Evolutionary conservation across 2,113 vertebrate species (phyloP).

Genomic region (Genyomyrus donnyi): DNA sequence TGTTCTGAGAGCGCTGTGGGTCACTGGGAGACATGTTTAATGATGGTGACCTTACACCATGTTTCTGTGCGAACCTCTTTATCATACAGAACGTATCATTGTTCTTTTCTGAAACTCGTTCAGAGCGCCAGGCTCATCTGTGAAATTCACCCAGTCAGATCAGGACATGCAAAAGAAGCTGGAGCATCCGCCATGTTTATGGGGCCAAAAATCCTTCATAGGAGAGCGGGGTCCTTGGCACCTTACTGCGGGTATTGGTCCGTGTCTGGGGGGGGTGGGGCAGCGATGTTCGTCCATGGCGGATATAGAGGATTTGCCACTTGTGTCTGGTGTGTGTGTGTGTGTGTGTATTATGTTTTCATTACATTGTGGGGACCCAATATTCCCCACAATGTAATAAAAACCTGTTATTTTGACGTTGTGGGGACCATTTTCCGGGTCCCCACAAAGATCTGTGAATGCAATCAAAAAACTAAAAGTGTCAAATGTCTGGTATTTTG

Average conservation of each 20-base stretch:
- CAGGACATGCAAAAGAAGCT: neutral
- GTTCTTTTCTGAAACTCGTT: neutral
- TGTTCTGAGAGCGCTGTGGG: neutral
- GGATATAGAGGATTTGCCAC: neutral
- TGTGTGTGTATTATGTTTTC: neutral
- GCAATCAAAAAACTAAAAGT: no score
- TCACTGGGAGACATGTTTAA: neutral
- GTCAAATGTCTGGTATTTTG: no score
- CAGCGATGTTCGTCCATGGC: neutral
- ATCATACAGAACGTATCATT: neutral
- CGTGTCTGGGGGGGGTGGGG: neutral
- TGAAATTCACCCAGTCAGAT: neutral
- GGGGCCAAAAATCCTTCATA: neutral
- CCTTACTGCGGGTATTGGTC: neutral
- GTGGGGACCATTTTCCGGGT: no score
- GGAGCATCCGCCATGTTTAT: neutral
- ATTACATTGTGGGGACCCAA: no score
- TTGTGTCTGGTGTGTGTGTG: neutral
- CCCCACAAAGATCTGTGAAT: no score
- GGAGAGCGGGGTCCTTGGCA: neutral
- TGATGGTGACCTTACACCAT: neutral
- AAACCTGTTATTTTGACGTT: no score
- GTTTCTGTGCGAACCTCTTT: neutral
- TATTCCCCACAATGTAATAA: no score
- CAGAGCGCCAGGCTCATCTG: neutral